A percentile compares a stretch with the other conserved stretches of the same genome.
Conservation (phyloP, 2,113 vertebrate genomes). For the Myanophis thanlyinensis region DNA sequence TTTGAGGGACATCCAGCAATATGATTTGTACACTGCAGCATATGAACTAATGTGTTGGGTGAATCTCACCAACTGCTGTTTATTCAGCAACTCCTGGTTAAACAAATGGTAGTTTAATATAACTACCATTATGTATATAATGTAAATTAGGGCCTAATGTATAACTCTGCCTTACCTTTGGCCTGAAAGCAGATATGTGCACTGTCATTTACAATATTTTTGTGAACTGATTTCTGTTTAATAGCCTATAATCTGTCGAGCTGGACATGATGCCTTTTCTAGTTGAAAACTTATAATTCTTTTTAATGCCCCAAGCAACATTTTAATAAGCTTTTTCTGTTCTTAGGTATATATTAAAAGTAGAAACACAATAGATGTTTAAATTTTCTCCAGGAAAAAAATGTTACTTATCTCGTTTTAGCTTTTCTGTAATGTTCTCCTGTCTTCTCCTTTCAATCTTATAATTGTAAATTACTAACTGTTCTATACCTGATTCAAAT, state of each 20-base stretch:
- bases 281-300: not conserved
- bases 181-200: not conserved
- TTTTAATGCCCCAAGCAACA: not conserved
- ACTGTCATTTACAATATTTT: not conserved
- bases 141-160: not conserved
- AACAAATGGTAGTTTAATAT: not conserved
- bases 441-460: not conserved
- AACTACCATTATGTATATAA: too few species aligned
- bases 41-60: too few species aligned
- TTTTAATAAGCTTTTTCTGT: not conserved
- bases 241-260: not conserved
- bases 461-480: not conserved
- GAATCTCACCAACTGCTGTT: too few species aligned
- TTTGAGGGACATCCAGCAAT: too few species aligned
- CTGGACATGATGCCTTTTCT: not conserved
- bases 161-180: not conserved
- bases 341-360: not conserved
- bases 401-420: not conserved
- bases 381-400: not conserved
- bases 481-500: too few species aligned
- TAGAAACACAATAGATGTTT: not conserved
- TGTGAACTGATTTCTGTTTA: not conserved
- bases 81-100: not conserved
- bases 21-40: too few species aligned
- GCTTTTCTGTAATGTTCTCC: not conserved